Conservation (phyloP, 2,113 vertebrate genomes). For the Meles meles region DNA sequence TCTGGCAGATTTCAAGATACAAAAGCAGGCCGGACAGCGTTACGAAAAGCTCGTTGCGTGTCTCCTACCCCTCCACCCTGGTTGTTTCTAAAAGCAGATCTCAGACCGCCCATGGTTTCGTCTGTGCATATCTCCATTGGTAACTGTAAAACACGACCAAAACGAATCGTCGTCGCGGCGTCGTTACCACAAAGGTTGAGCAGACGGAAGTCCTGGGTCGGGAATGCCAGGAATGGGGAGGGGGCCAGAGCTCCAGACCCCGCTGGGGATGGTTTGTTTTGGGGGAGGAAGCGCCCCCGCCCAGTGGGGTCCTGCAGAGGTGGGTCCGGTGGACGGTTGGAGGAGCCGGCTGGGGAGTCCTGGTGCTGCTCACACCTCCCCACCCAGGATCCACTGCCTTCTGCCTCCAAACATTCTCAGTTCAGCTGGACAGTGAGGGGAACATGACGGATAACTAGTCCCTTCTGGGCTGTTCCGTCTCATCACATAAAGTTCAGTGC, state of each 20-base stretch:
- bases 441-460: accelerated
- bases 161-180: background rate
- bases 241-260: too few species aligned
- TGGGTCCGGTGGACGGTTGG: background rate
- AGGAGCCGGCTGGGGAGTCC: background rate
- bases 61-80: background rate
- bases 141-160: background rate
- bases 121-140: background rate
- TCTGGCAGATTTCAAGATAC: background rate
- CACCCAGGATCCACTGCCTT: too few species aligned
- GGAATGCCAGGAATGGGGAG: background rate
- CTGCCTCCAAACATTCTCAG: background rate
- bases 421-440: too few species aligned
- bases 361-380: background rate
- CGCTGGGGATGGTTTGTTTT: background rate
- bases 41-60: background rate
- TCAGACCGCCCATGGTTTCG: background rate
- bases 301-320: background rate
- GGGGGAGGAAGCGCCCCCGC: background rate
- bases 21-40: background rate
- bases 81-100: background rate
- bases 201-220: background rate
- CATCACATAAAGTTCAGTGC: background rate
- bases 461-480: background rate
- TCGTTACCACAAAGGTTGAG: background rate